A percentile compares a stretch with the other conserved stretches of the same genome.
phyloP scores from a whole-genome alignment of 37 sponge, comb jelly and placozoan genomes.

The Aplysina aerophoba region DNA sequence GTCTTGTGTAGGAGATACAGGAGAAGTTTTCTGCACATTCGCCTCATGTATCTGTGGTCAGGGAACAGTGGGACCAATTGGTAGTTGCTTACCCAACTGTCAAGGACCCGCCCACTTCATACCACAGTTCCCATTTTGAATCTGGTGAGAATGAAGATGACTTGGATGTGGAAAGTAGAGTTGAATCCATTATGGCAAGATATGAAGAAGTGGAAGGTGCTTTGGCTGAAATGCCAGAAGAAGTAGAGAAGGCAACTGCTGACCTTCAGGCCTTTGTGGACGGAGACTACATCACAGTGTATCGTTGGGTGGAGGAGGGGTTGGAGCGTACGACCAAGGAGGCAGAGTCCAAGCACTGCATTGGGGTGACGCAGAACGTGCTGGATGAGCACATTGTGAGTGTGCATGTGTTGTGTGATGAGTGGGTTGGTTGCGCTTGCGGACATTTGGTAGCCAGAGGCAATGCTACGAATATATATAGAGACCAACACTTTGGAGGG shows the following conservation, averaged over 20 bases:
- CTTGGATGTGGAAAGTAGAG: too few species aligned
- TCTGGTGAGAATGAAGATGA: too few species aligned
- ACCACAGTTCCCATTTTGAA: too few species aligned
- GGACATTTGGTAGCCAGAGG: too few species aligned
- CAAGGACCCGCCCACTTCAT: background rate
- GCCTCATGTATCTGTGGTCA: background rate
- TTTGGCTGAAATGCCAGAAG: background rate
- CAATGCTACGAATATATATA: too few species aligned
- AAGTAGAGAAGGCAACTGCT: background rate
- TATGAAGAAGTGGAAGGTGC: background rate
- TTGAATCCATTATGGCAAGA: background rate
- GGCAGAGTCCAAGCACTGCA: constrained; percentile 16
- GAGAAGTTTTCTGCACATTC: background rate
- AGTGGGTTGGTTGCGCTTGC: too few species aligned
- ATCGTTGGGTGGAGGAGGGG: background rate
- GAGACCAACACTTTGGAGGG: too few species aligned
- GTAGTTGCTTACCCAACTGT: background rate
- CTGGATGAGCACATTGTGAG: constrained; percentile 33
- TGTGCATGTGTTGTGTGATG: background rate
- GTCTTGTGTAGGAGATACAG: background rate
- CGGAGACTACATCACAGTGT: background rate
- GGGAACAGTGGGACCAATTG: background rate
- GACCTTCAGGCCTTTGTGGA: constrained; percentile 2
- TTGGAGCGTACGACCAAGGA: background rate
- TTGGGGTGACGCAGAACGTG: constrained; percentile 32